phyloP scores from a whole-genome alignment of 2,797 vertebrate genomes.

The Enteromius argenteus region DNA sequence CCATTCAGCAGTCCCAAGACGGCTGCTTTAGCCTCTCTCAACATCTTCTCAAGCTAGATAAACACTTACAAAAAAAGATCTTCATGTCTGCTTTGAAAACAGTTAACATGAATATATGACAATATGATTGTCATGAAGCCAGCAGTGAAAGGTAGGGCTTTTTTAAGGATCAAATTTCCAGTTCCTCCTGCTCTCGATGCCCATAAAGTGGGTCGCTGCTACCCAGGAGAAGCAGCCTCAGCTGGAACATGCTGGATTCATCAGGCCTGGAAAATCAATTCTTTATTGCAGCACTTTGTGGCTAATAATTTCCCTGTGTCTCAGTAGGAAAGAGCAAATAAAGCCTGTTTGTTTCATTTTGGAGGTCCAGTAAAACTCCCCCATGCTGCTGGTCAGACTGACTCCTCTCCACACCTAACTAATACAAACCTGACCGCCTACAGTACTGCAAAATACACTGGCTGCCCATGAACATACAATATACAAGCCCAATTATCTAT shows the following conservation, averaged over 20 bases:
- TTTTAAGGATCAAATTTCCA: constrained; percentile 72
- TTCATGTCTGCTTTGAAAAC: constrained; percentile 62
- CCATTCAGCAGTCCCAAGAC: constrained; percentile 23
- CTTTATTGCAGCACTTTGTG: constrained; percentile 74
- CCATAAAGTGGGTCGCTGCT: constrained; percentile 58
- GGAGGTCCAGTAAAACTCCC: constrained; percentile 68
- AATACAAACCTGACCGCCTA: constrained; percentile 49
- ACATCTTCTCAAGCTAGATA: constrained; percentile 30
- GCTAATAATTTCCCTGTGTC: constrained; percentile 75
- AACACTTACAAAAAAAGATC: constrained; percentile 63
- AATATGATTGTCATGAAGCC: constrained; percentile 70
- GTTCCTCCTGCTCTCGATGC: constrained; percentile 58
- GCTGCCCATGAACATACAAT: constrained; percentile 47
- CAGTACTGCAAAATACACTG: constrained; percentile 51
- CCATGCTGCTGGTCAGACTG: constrained; percentile 55
- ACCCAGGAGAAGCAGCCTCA: constrained; percentile 71
- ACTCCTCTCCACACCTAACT: constrained; percentile 50
- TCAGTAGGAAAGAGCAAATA: constrained; percentile 73
- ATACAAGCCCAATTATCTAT: neutral
- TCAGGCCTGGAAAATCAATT: constrained; percentile 74
- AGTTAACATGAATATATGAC: constrained; percentile 69
- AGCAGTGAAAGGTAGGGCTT: constrained; percentile 64
- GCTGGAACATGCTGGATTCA: constrained; percentile 76
- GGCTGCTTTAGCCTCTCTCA: constrained; percentile 34
- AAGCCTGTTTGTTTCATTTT: constrained; percentile 73